Evolutionary conservation across 2,113 vertebrate species (phyloP).

Genomic region (Coryphaenoides rupestris): DNA sequence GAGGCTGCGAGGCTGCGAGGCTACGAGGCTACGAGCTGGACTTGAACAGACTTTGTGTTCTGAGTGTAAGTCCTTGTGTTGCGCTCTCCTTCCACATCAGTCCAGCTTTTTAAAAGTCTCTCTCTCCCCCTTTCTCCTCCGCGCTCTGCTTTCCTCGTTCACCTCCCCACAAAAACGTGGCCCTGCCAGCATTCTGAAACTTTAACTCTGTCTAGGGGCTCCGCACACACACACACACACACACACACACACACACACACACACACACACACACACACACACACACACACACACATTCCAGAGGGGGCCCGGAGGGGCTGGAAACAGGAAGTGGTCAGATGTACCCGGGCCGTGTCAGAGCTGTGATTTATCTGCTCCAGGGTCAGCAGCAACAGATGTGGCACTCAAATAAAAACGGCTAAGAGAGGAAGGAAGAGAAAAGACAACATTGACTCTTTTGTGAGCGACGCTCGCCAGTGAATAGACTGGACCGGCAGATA

Average conservation of each 20-base stretch:
- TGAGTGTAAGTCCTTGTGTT: too few species aligned
- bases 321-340: slow-evolving; percentile 70
- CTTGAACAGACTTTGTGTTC: too few species aligned
- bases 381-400: slow-evolving; percentile 67
- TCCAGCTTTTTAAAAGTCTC: not conserved
- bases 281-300: slow-evolving; percentile 67
- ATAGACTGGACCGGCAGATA: too few species aligned
- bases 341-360: slow-evolving; percentile 64
- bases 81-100: too few species aligned
- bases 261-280: slow-evolving; percentile 21
- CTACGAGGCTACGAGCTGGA: too few species aligned
- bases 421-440: slow-evolving; percentile 13
- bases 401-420: slow-evolving; percentile 36
- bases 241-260: too few species aligned
- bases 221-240: not conserved
- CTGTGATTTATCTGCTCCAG: slow-evolving; percentile 57
- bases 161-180: slow-evolving; percentile 43
- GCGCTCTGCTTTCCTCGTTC: slow-evolving; percentile 46
- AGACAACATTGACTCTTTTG: slow-evolving; percentile 27
- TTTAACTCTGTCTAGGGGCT: slow-evolving; percentile 50
- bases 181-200: slow-evolving; percentile 65
- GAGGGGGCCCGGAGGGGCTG: slow-evolving; percentile 63
- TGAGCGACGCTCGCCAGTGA: slow-evolving; percentile 4
- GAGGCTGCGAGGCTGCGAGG: too few species aligned
- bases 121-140: not conserved